These are phyloP conservation scores for Smittia aterrima DNA, from an alignment of 2,888 invertebrate species.

Conservation along the genomic window DNA sequence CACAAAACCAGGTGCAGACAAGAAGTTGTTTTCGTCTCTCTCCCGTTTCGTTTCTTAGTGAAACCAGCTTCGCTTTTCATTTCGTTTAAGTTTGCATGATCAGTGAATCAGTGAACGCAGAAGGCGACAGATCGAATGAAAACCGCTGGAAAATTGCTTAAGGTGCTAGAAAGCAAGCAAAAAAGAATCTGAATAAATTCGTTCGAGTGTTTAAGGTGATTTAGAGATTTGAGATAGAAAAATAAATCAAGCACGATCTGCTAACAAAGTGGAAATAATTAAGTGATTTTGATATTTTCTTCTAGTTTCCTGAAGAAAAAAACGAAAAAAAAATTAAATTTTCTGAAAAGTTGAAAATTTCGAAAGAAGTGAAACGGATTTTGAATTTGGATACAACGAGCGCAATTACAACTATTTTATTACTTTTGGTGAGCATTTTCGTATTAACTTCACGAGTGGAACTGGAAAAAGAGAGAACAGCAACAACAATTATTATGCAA, in stretches of 20 bases:
- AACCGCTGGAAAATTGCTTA: background rate
- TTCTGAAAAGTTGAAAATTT: background rate
- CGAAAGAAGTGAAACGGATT: background rate
- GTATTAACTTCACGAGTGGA: background rate
- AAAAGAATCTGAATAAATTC: background rate
- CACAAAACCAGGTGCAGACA: too few species aligned
- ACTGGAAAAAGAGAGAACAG: background rate
- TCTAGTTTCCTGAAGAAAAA: background rate
- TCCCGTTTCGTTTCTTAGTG: too few species aligned
- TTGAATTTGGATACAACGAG: background rate
- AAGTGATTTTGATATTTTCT: too few species aligned
- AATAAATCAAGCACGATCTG: too few species aligned
- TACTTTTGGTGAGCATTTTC: background rate
- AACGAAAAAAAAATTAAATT: background rate
- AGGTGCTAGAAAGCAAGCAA: background rate
- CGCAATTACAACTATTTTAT: background rate
- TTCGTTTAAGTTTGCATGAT: too few species aligned
- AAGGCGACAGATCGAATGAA: background rate
- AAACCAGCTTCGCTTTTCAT: too few species aligned
- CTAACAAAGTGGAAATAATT: too few species aligned
- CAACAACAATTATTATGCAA: background rate
- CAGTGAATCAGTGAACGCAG: background rate
- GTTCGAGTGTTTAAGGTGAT: too few species aligned
- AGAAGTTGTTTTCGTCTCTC: too few species aligned
- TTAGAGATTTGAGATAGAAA: too few species aligned